Evolutionary conservation across 2,113 vertebrate genomes (phyloP), one percentile per base, ranked within the genome.

Genomic region (Turdus rufiventris): DNA sequence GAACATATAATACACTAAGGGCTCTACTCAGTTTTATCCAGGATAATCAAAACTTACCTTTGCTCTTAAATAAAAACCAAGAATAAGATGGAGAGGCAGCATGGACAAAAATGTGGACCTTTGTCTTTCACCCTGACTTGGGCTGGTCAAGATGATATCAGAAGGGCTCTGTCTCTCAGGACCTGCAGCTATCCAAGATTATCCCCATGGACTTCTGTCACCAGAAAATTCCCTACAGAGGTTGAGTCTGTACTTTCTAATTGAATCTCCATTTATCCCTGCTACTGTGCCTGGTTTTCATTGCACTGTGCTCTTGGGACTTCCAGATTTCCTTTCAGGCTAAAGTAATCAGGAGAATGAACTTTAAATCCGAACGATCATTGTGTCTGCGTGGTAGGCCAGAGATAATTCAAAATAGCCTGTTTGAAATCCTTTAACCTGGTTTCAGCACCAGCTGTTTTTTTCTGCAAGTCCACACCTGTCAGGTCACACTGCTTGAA

Each of bases 31-130:
- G 0, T 43, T 66, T 88, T 86, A 62, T 91, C 42, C 50, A 21
- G 14, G 12, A 70, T 70, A 94, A 92, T 86, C 84, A 95, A 95
- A 95, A 24, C 3, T 16, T 47, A 70, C 31, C 20, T 92, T 24
- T 86, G 33, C 42, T 62, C 14, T 53, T 89, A 76, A 88, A 85
- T 65, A 75, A 83, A 83, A 86, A 20, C n/a, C 65, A 28, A 5
- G 23, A 82, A 29, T 60, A 79, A 42, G 28, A 73, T 24, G 10
- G 26, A 77, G 84, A 77, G 43, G 40, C 47, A 74, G 8, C 9
- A 25, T 34, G 28, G 66, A 36, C 16, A 76, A 56, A 72, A 90
- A 68, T 36, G 11, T 42, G 31, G 14, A 70, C 25, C 70, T 68
- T 20, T 36, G 28, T 51, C 20, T 78, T 93, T 91, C 36, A 54